These are phyloP conservation scores for Propithecus perrieri DNA, from an alignment of 2,797 vertebrate genomes.

Conservation along the genomic window DNA sequence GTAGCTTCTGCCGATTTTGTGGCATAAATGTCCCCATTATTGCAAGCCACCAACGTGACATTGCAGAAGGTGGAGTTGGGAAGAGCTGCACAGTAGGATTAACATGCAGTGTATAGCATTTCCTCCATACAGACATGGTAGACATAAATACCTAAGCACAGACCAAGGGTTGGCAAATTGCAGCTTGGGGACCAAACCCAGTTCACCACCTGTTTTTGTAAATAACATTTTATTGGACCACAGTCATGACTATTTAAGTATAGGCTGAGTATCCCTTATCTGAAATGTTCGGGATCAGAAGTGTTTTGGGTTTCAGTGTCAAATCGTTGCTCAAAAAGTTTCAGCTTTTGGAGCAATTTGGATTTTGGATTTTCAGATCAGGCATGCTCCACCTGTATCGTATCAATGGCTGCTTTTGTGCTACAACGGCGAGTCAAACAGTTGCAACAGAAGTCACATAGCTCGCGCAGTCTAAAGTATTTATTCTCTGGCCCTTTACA, in stretches of 20 bases:
- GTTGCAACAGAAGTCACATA: not conserved
- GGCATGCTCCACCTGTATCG: too few species aligned
- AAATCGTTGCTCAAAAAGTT: not conserved
- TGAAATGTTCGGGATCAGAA: not conserved
- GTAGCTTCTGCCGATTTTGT: not conserved
- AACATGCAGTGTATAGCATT: rapidly evolving
- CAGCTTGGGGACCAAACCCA: rapidly evolving
- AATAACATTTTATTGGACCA: not conserved
- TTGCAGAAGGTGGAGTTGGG: not conserved
- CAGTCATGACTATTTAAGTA: not conserved
- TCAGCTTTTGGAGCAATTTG: not conserved
- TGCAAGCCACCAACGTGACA: not conserved
- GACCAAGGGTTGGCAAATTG: not conserved
- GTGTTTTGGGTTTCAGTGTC: not conserved
- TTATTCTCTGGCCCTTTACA: not conserved
- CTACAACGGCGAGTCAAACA: not conserved
- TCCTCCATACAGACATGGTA: rapidly evolving
- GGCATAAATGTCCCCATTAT: not conserved
- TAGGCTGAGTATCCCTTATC: not conserved
- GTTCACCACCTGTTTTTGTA: not conserved
- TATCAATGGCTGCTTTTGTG: not conserved
- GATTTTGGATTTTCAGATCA: not conserved
- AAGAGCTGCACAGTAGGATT: not conserved
- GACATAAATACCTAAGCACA: not conserved
- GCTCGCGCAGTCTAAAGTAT: not conserved